Evolutionary conservation across 2,113 vertebrate species (phyloP).

Genomic region (Myotis lucifugus): DNA sequence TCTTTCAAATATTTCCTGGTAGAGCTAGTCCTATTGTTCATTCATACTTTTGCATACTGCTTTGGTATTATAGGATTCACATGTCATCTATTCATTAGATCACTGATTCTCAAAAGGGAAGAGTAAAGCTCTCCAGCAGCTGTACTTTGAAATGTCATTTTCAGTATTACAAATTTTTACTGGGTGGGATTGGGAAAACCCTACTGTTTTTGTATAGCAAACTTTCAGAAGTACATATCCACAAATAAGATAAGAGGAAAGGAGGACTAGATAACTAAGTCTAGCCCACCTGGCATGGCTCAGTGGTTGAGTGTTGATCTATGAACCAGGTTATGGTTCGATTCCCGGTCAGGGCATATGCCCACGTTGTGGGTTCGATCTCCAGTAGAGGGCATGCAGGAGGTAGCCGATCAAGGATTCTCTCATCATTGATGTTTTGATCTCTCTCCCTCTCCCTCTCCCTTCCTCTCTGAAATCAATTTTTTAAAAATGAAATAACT

Average conservation of each 20-base stretch:
- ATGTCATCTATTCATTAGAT: not conserved
- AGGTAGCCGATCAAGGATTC: not conserved
- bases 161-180: conserved; percentile 4
- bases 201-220: not conserved
- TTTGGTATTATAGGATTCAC: conserved; percentile 7
- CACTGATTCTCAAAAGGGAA: conserved; percentile 40
- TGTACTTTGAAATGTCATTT: conserved; percentile 12
- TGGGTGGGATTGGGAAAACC: not conserved
- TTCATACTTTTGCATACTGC: not conserved
- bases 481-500: not conserved
- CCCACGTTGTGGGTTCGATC: too few relatives aligned
- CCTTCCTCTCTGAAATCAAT: not conserved
- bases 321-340: not conserved
- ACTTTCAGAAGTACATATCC: conserved; percentile 13
- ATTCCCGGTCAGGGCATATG: too few relatives aligned
- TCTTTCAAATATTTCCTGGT: conserved; percentile 46
- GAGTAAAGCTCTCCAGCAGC: conserved; percentile 40
- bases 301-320: not conserved
- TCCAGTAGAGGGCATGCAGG: not conserved
- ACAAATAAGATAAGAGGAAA: not conserved
- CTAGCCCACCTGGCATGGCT: not conserved
- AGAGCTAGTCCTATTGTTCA: conserved; percentile 42
- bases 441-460: not conserved
- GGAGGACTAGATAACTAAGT: not conserved
- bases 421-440: not conserved